Base-by-base conservation (phyloP, 1,140 invertebrate genomes). In the Anastatus disparis region DNA sequence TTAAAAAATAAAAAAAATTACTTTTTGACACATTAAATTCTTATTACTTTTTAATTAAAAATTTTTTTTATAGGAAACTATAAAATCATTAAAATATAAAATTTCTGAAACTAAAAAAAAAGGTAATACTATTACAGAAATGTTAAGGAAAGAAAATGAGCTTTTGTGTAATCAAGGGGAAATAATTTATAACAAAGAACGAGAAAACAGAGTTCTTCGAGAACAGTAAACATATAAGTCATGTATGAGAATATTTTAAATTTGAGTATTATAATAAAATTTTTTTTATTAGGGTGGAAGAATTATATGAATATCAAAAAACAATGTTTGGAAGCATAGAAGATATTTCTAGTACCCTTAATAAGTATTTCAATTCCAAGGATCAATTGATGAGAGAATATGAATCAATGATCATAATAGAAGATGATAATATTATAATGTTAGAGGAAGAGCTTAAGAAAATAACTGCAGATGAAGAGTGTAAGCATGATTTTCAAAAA, bases 271-370 rank as follows among this genome's bases (percentile, higher is more conserved):
- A 48, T 48, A 48, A 48, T 48, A 50, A 38, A 15, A 13, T 55
- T 22, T 56, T 17, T 38, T 67, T 53, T 13, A 22, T 31, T 56
- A 71, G 69, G 10, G 52, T 71, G 1, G 20, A 58, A 56, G 69
- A 71, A 24, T 27, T 71, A 27, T 71, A 71, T 2, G 61, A 64
- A 26, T 58, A 50, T 59, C 69, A 71, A 50, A 71, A 71, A 71
- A 56, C 9, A 35, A 38, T 71, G 46, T 56, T 46, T 64, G 61
- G 64, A 22, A 64, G 56, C 26, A 29, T 64, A 12, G 61, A 58
- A 38, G 52, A 48, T 24, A 64, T 71, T 20, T 55, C 44, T 12
- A 71, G 48, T 48, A 58, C 59, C 27, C 20, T 64, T 27, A 42
- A 38, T 35, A 27, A 1, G 1, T 53, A 71, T 17, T 40, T 58